These are phyloP conservation scores for Dreissena rostriformis DNA, from an alignment of 1,140 invertebrate species.

Conservation along the genomic window DNA sequence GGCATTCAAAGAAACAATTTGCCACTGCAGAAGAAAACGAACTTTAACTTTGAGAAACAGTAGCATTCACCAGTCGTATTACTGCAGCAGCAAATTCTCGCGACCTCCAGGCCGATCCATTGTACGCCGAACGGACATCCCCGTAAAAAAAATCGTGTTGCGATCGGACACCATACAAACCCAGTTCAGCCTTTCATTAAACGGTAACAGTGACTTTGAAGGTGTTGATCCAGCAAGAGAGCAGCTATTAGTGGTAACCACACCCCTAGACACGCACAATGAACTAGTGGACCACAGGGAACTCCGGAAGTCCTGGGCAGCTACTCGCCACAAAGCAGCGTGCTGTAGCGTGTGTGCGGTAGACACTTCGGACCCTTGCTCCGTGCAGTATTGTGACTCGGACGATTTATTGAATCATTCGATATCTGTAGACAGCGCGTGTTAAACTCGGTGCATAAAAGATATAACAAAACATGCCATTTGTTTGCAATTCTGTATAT, in stretches of 20 bases:
- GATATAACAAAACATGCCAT: no score
- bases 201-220: slow-evolving; percentile 26
- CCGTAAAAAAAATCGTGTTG: slow-evolving; percentile 15
- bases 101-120: background rate
- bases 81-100: slow-evolving; percentile 1
- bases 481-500: no score
- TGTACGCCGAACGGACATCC: background rate
- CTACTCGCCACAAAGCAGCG: slow-evolving; percentile 7
- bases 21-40: slow-evolving; percentile 42
- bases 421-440: slow-evolving; percentile 32
- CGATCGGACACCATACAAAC: slow-evolving; percentile 35
- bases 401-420: slow-evolving; percentile 20
- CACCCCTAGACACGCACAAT: background rate
- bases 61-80: slow-evolving; percentile 45
- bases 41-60: slow-evolving; percentile 16
- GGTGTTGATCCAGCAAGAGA: slow-evolving; percentile 20
- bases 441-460: background rate
- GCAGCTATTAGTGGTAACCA: background rate
- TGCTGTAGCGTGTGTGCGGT: slow-evolving; percentile 38
- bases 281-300: background rate
- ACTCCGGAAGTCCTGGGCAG: slow-evolving; percentile 13
- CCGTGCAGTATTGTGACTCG: slow-evolving; percentile 8
- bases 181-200: slow-evolving; percentile 29
- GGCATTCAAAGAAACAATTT: slow-evolving; percentile 81
- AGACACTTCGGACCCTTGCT: background rate